phyloP scores from a whole-genome alignment of 1,140 invertebrate genomes.

The Lepidurus apus region DNA sequence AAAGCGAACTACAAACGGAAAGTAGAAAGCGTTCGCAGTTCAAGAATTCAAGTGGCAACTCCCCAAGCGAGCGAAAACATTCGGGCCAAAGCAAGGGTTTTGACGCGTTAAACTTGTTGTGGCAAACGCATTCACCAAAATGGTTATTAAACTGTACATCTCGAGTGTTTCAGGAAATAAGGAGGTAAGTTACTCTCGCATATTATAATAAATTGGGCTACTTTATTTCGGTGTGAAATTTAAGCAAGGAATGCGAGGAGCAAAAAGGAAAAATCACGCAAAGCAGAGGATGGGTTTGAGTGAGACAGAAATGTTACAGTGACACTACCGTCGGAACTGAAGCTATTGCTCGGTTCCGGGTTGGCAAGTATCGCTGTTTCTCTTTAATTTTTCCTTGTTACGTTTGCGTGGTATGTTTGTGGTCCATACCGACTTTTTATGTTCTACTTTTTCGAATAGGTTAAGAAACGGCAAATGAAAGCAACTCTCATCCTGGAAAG shows the following conservation, averaged over 20 bases:
- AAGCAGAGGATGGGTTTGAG: not conserved
- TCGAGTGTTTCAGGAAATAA: slow-evolving; percentile 34
- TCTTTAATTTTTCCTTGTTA: not conserved
- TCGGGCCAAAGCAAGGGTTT: slow-evolving; percentile 5
- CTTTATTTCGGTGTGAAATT: not conserved
- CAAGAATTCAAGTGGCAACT: not conserved
- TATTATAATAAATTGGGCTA: not conserved
- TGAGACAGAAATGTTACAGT: slow-evolving; percentile 16
- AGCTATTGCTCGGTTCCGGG: not conserved
- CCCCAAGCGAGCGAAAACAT: not conserved
- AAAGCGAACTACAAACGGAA: not conserved
- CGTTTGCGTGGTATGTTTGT: not conserved
- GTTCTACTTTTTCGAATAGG: slow-evolving; percentile 52
- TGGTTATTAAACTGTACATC: slow-evolving; percentile 34
- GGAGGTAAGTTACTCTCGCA: slow-evolving; percentile 27
- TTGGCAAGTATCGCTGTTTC: slow-evolving; percentile 26
- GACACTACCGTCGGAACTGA: not conserved
- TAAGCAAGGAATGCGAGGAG: not conserved
- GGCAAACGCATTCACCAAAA: slow-evolving; percentile 26
- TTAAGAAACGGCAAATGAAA: slow-evolving; percentile 87
- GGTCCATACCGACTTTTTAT: not conserved
- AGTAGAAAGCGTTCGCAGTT: not conserved
- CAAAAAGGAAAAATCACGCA: not conserved
- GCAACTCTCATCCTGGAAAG: slow-evolving; percentile 87
- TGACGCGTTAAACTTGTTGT: not conserved